phyloP scores from a whole-genome alignment of 1,140 invertebrate species.

The Brachionus asplanchnoidis region DNA sequence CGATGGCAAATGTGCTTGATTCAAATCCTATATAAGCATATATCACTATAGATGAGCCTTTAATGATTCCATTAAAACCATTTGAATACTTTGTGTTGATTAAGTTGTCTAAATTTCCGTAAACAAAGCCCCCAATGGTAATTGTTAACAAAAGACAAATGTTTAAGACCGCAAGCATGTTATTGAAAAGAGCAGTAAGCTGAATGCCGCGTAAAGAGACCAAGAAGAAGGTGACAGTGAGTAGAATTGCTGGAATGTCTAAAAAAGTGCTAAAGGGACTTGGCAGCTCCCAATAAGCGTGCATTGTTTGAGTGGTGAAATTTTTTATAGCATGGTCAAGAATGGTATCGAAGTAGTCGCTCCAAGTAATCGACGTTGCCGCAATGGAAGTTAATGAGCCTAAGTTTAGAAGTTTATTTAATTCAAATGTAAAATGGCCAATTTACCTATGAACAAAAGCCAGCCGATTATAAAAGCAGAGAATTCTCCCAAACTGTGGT shows the following conservation, averaged over 20 bases:
- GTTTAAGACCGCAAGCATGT: conserved; percentile 7
- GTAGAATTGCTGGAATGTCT: conserved; percentile 8
- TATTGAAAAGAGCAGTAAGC: conserved; percentile 36
- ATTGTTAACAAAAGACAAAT: not conserved
- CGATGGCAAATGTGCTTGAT: conserved; percentile 30
- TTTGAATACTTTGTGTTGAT: not conserved
- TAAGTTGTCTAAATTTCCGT: conserved; percentile 27
- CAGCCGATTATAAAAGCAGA: conserved; percentile 28
- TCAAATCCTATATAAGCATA: conserved; percentile 37
- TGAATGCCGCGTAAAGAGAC: conserved; percentile 17
- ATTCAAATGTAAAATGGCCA: not conserved
- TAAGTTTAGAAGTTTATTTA: not conserved
- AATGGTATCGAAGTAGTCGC: not conserved
- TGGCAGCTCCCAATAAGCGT: conserved; percentile 4
- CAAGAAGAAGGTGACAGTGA: not conserved
- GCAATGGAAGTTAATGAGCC: conserved; percentile 29
- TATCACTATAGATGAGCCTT: conserved; percentile 21
- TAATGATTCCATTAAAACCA: conserved; percentile 23
- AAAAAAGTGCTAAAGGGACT: conserved; percentile 5
- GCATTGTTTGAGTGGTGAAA: not conserved
- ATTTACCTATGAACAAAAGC: conserved; percentile 26
- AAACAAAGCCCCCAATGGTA: conserved; percentile 31
- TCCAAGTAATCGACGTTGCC: conserved; percentile 32
- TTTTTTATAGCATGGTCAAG: not conserved
- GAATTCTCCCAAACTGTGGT: conserved; percentile 28